Conservation (phyloP, 2,888 invertebrate species). For the Cheilosia variabilis region DNA sequence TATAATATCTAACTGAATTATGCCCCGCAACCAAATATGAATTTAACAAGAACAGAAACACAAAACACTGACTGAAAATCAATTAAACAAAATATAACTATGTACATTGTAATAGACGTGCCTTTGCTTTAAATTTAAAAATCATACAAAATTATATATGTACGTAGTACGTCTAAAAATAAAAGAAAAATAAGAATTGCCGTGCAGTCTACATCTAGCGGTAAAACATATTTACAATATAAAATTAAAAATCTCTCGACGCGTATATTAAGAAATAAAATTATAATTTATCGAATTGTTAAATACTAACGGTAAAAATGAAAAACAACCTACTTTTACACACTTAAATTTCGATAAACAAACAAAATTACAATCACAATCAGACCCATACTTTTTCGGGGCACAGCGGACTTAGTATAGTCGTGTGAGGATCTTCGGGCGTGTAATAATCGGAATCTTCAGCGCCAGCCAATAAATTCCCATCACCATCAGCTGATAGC, state of each 20-base stretch:
- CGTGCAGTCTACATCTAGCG: slow-evolving; percentile 35
- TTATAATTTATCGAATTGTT: background rate
- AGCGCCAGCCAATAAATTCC: slow-evolving; percentile 81
- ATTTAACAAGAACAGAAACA: background rate
- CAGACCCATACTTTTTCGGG: slow-evolving; percentile 79
- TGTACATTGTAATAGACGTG: too few relatives aligned
- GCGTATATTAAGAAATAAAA: slow-evolving; percentile 17
- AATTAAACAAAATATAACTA: slow-evolving; percentile 26
- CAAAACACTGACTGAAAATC: slow-evolving; percentile 31
- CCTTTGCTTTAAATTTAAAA: too few relatives aligned
- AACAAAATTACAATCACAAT: slow-evolving; percentile 62
- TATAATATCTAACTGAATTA: background rate
- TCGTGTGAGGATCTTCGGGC: slow-evolving; percentile 89
- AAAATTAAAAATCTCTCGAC: slow-evolving; percentile 24
- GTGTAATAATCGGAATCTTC: slow-evolving; percentile 92
- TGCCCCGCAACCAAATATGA: background rate
- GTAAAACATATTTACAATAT: slow-evolving; percentile 55
- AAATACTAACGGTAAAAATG: background rate
- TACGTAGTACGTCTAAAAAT: too few relatives aligned
- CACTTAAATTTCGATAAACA: slow-evolving; percentile 27
- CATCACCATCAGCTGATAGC: slow-evolving; percentile 78
- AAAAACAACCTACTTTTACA: slow-evolving; percentile 40
- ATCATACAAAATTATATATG: too few relatives aligned
- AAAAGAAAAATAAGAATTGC: slow-evolving; percentile 11
- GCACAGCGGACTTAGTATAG: slow-evolving; percentile 87